Conservation (phyloP, 1,140 invertebrate species). For the Drosophila obscura region DNA sequence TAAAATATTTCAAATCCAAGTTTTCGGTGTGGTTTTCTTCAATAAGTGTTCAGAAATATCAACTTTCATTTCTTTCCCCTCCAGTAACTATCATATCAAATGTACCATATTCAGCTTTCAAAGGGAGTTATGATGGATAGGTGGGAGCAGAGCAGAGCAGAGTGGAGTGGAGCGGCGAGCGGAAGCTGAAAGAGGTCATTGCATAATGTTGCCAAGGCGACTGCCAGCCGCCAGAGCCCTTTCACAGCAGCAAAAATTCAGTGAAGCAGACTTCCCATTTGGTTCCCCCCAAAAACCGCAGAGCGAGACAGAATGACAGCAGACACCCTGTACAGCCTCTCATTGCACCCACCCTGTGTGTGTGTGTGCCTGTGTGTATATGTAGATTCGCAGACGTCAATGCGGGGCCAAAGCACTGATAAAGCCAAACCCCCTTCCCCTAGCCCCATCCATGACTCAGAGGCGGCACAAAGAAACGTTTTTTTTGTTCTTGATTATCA, state of each 20-base stretch:
- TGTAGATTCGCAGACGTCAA: no score
- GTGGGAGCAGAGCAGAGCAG: background rate
- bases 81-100: no score
- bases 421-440: conserved; percentile 15
- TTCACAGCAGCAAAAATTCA: conserved; percentile 40
- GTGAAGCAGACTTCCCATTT: conserved; percentile 74
- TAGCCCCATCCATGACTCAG: conserved; percentile 32
- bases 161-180: background rate
- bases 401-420: conserved; percentile 16
- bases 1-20: no score
- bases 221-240: conserved; percentile 18
- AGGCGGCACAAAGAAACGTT: conserved; percentile 28
- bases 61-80: no score
- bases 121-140: no score
- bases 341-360: no score
- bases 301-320: conserved; percentile 30
- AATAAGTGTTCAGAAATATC: no score
- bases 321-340: conserved; percentile 7
- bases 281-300: conserved; percentile 62
- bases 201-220: conserved; percentile 29
- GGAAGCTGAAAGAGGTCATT: conserved; percentile 14
- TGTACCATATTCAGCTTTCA: background rate
- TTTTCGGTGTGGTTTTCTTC: no score
- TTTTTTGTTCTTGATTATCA: conserved; percentile 38
- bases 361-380: background rate